Base-by-base conservation (phyloP, 2,113 vertebrate species). In the Archilochus colubris region DNA sequence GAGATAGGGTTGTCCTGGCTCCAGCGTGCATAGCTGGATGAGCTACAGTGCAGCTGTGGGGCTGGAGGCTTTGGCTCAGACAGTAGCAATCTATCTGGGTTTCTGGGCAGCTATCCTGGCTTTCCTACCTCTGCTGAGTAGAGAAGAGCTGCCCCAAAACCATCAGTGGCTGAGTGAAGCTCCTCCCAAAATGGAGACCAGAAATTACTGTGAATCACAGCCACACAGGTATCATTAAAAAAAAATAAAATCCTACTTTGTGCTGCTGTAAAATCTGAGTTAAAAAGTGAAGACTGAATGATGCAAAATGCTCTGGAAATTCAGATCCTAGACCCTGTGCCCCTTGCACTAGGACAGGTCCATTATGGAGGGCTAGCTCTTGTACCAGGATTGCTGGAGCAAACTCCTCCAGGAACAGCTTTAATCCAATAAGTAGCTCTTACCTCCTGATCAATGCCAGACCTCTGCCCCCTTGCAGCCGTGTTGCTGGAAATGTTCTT, bases 331-430 rank as follows among this genome's bases (percentile, higher is more conserved):
- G 24, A 43, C 69, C 14, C 70, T 36, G 25, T 63, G 33, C 46
- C 9, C 14, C 18, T 64, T 0, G 0, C n/a, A 3, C 2, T 17
- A 54, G 61, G 55, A 28, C 13, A 46, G 33, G 11, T 40, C n/a
- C 18, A 21, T 82, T 33, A 70, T 3, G 14, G 55, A 91, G 38
- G 64, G 44, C 12, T 22, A 61, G 55, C 18, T 87, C 30, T 30
- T 19, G 50, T 58, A 23, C 19, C 18, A 24, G 70, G 54, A 59
- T 36, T 0, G 2, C 55, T 7, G 2, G 33, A 57, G 64, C 0
- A 0, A 89, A 21, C 36, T 70, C 0, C 73, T 86, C 40, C 14
- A 81, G 86, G 67, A 87, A 66, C 20, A 55, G 38, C 51, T 9
- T 57, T 61, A 63, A 77, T 89, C 62, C 72, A 50, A 1, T 74